Base-by-base conservation (phyloP, 2,113 vertebrate species). In the Uria lomvia region DNA sequence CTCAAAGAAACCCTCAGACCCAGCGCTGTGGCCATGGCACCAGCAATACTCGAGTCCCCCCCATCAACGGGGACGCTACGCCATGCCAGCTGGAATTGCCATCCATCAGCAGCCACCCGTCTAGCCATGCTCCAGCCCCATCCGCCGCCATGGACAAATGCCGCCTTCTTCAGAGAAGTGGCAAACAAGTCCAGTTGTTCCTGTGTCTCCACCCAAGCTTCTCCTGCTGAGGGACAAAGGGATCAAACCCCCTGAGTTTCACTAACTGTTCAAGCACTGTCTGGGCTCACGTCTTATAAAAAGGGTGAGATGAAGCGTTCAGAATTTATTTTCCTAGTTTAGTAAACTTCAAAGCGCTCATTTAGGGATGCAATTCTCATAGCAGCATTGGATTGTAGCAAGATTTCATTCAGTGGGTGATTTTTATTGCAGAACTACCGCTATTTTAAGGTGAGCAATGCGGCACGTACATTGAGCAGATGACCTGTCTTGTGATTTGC, bases 11-110 rank as follows among this genome's bases (percentile, higher is more conserved):
- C 3, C 15, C 26, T 56, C 26, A 34, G 32, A 24, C 36, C 43
- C 2, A 23, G 58, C 17, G 5, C 26, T 17, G 29, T 4, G 22
- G 26, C 70, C 34, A 38, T 0, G 4, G 12, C 19, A 3, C 26
- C 23, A 11, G 12, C 30, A 9, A 19, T 9, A 50, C 21, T 43
- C 0, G 0, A 23, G 5, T 5, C 43, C 24, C 11, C 2, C 1
- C 45, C 32, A 6, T 11, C 36, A 23, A 36, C 12, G 13, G 18
- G 9, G 38, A 45, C 2, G 2, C 23, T 27, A 8, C 10, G 10
- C 62, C 36, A 12, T 2, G 17, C n/a, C 85, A 24, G 34, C 42
- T n/a, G 49, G 42, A 80, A 50, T 6, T 9, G 55, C 60, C 55
- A 8, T 1, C 20, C 3, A 22, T 3, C 4, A 4, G 30, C 23